phyloP scores from a whole-genome alignment of 2,113 vertebrate species.

The Podocnemis expansa region DNA sequence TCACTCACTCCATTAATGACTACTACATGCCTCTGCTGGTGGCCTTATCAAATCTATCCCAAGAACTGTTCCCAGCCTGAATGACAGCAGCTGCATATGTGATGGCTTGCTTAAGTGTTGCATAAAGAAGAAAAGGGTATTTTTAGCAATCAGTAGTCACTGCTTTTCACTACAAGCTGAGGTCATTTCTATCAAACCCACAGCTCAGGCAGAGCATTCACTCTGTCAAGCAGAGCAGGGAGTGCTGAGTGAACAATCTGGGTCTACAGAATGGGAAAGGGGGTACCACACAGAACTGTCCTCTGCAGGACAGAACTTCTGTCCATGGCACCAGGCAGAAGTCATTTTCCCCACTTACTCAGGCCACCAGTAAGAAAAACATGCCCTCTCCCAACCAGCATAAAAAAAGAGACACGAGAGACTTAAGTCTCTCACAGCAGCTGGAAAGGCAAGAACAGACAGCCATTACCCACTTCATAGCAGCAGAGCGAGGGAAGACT shows the following conservation, averaged over 20 bases:
- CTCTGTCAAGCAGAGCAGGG: conserved; percentile 27
- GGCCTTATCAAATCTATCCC: rapidly evolving
- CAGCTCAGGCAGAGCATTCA: not conserved
- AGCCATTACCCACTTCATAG: not conserved
- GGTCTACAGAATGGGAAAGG: conserved; percentile 23
- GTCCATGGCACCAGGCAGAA: not conserved
- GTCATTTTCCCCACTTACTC: not conserved
- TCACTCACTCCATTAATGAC: not conserved
- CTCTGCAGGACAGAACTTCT: not conserved
- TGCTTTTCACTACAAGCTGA: not conserved
- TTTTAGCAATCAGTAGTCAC: not conserved
- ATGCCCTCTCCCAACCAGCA: not conserved
- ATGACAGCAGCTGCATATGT: not conserved
- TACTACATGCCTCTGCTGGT: not conserved
- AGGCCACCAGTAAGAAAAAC: not conserved
- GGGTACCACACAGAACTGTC: not conserved
- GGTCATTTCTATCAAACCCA: not conserved
- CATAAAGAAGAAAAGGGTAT: not conserved
- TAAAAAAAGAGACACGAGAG: not conserved
- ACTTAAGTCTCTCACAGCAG: not conserved
- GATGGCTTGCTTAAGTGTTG: too few relatives aligned
- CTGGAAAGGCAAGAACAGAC: not conserved
- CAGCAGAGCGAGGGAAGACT: not conserved
- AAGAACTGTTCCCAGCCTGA: not conserved
- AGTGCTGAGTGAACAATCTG: conserved; percentile 35